Conservation (phyloP, 2,888 invertebrate genomes). For the Stictocephala bisonia region DNA sequence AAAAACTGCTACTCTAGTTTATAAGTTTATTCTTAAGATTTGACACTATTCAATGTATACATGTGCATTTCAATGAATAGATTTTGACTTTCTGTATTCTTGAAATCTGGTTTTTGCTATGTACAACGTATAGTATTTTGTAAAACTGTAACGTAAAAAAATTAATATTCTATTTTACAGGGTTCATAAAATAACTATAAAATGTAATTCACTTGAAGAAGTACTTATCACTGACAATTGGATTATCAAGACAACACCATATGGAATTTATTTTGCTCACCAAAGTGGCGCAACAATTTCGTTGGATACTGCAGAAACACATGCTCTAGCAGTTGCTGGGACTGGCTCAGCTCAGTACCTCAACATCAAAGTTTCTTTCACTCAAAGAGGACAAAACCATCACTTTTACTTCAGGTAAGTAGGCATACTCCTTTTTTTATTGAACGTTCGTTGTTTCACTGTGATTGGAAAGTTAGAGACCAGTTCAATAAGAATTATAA, state of each 20-base stretch:
- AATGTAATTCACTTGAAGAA: conserved; percentile 75
- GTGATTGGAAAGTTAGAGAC: too few species aligned
- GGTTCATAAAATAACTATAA: conserved; percentile 77
- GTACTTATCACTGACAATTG: conserved; percentile 86
- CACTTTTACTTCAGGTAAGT: conserved; percentile 58
- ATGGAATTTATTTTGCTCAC: conserved; percentile 78
- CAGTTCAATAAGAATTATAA: too few species aligned
- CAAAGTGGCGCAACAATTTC: conserved; percentile 83
- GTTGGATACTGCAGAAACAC: conserved; percentile 78
- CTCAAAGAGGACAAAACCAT: conserved; percentile 54
- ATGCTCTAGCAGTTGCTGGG: conserved; percentile 74
- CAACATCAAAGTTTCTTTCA: conserved; percentile 73
- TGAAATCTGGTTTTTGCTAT: too few species aligned
- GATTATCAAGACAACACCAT: conserved; percentile 85
- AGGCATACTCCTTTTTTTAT: too few species aligned
- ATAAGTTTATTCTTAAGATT: too few species aligned
- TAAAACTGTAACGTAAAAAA: too few species aligned
- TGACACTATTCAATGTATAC: too few species aligned
- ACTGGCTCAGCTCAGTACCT: conserved; percentile 83
- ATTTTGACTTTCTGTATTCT: too few species aligned
- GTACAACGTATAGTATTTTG: too few species aligned
- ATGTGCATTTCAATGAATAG: too few species aligned
- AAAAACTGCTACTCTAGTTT: too few species aligned
- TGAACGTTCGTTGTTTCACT: too few species aligned
- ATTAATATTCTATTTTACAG: conserved; percentile 66